Percentiles rank a stretch among this genome's conserved stretches.
These are phyloP conservation scores for Montipora foliosa DNA, from an alignment of 64 coral and sea anemone genomes.

Conservation along the genomic window DNA sequence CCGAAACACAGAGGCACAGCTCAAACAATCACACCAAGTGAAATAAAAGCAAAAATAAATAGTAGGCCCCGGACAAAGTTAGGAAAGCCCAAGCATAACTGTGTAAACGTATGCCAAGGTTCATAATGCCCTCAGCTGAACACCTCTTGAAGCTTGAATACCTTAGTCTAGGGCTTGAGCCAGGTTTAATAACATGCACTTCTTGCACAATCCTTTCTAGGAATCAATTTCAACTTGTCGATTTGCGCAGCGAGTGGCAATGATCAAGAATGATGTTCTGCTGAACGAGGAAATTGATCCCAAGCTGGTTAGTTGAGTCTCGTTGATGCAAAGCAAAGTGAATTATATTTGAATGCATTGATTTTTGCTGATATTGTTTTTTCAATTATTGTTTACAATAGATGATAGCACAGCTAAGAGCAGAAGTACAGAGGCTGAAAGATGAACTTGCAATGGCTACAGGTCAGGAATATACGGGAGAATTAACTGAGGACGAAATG, in stretches of 20 bases:
- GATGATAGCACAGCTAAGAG: constrained; percentile 93
- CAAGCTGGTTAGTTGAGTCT: constrained; percentile 77
- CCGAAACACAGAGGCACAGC: neutral
- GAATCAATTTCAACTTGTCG: constrained; percentile 99
- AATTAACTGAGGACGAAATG: constrained; percentile 85
- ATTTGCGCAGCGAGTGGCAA: constrained; percentile 96
- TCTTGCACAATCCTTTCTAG: constrained; percentile 30
- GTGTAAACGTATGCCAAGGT: too few relatives aligned
- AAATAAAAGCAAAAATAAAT: too few relatives aligned
- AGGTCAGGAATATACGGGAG: constrained; percentile 85
- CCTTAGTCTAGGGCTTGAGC: too few relatives aligned
- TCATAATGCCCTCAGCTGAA: too few relatives aligned
- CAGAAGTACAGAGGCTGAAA: constrained; percentile 94
- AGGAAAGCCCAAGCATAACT: too few relatives aligned
- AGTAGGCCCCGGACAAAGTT: too few relatives aligned
- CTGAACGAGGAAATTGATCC: constrained; percentile 99
- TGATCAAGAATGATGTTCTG: constrained; percentile 98
- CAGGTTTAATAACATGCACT: too few relatives aligned
- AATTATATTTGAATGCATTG: neutral
- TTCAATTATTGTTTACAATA: constrained; percentile 6
- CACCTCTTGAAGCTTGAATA: too few relatives aligned
- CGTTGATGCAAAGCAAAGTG: neutral
- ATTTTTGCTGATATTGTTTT: neutral
- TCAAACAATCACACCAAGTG: too few relatives aligned
- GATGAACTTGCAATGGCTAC: constrained; percentile 90